Percentiles rank a stretch among this genome's conserved stretches.
phyloP scores from a whole-genome alignment of 2,888 invertebrate species.

The Caenorhabditis sp. region DNA sequence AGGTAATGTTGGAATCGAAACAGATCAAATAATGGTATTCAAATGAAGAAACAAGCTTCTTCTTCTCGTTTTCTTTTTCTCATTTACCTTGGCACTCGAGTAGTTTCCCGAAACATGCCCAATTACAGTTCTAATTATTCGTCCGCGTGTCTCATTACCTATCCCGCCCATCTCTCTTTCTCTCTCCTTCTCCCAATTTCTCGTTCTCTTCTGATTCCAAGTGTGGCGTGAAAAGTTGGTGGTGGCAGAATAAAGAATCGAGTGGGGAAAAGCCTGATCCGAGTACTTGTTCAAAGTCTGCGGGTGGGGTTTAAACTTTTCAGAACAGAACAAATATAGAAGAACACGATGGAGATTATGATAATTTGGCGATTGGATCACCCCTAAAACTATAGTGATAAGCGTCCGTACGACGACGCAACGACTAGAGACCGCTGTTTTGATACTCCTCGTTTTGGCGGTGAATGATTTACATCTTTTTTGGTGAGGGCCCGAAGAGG shows the following conservation, averaged over 20 bases:
- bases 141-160: slow-evolving; percentile 42
- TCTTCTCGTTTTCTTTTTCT: slow-evolving; percentile 11
- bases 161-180: not conserved
- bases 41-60: too few relatives aligned
- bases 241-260: not conserved
- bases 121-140: slow-evolving; percentile 51
- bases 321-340: slow-evolving; percentile 16
- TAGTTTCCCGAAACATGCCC: slow-evolving; percentile 41
- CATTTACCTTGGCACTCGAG: slow-evolving; percentile 41
- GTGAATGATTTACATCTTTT: slow-evolving; percentile 34
- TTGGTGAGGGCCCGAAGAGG: not conserved
- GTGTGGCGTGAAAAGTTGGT: slow-evolving; percentile 31
- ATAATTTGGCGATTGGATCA: slow-evolving; percentile 1
- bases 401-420: slow-evolving; percentile 7
- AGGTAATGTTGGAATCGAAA: too few relatives aligned
- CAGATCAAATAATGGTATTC: not conserved
- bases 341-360: slow-evolving; percentile 15
- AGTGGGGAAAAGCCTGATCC: slow-evolving; percentile 20
- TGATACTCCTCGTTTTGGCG: slow-evolving; percentile 12
- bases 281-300: too few relatives aligned
- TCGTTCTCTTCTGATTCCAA: slow-evolving; percentile 12
- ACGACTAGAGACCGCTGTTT: slow-evolving; percentile 7
- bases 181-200: slow-evolving; percentile 5
- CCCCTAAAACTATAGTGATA: slow-evolving; percentile 26
- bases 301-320: too few relatives aligned